These are phyloP conservation scores for Masticophis lateralis DNA, from an alignment of 2,797 vertebrate genomes.

Conservation along the genomic window DNA sequence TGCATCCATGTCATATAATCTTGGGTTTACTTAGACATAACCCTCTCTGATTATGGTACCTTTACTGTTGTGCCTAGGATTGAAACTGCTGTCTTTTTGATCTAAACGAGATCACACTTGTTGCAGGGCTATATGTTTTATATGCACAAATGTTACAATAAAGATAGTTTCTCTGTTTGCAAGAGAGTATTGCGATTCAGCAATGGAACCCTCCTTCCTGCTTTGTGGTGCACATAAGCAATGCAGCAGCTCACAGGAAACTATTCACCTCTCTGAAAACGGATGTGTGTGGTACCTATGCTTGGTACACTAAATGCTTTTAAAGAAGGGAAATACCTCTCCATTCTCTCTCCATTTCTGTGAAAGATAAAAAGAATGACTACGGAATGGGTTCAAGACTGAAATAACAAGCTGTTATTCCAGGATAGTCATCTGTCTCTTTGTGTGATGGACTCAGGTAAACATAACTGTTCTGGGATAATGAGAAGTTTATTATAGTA, in stretches of 20 bases:
- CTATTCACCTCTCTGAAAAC: neutral
- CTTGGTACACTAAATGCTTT: neutral
- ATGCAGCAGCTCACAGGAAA: slow-evolving; percentile 17
- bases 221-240: neutral
- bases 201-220: slow-evolving; percentile 2
- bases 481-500: neutral
- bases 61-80: neutral
- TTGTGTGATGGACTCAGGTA: slow-evolving; percentile 4
- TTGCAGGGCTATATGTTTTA: neutral
- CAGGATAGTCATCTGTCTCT: neutral
- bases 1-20: neutral
- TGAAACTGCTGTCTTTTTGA: neutral
- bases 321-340: neutral
- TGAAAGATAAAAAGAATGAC: neutral
- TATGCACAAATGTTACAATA: neutral
- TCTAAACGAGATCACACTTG: neutral
- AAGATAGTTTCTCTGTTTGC: neutral
- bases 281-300: slow-evolving; percentile 21
- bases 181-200: neutral
- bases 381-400: neutral
- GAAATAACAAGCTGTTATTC: neutral
- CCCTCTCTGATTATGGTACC: neutral
- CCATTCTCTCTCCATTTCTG: neutral
- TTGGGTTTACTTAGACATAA: neutral
- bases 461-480: neutral